Conservation (phyloP, 2,797 vertebrate genomes). For the Danionella dracula region DNA sequence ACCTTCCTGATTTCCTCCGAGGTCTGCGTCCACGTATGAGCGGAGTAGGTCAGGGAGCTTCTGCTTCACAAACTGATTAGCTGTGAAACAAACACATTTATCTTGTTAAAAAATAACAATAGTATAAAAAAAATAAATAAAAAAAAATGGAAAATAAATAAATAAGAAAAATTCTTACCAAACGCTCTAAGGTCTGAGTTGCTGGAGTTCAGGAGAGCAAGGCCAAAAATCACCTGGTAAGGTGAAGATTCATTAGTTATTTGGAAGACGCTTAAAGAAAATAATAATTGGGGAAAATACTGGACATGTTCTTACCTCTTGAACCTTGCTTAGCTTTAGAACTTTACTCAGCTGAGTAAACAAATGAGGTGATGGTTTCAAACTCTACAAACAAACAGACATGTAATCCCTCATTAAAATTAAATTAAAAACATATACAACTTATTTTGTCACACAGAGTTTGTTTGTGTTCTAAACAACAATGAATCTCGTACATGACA, state of each 20-base stretch:
- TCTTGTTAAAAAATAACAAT: neutral
- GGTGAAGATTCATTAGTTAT: neutral
- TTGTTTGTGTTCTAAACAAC: no score
- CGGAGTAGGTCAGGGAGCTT: slow-evolving; percentile 98
- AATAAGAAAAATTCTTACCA: slow-evolving; percentile 72
- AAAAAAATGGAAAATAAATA: neutral
- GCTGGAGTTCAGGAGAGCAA: slow-evolving; percentile 94
- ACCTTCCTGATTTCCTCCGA: slow-evolving; percentile 98
- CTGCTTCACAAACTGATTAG: slow-evolving; percentile 97
- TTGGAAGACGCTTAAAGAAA: neutral
- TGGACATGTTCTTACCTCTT: slow-evolving; percentile 78
- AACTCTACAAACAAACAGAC: slow-evolving; percentile 69
- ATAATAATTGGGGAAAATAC: neutral
- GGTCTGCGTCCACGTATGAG: slow-evolving; percentile 98
- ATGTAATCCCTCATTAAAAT: neutral
- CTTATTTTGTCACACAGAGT: no score
- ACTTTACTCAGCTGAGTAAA: slow-evolving; percentile 99
- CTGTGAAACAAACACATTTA: slow-evolving; percentile 55
- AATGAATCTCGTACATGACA: no score
- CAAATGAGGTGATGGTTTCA: slow-evolving; percentile 94
- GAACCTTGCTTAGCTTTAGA: slow-evolving; percentile 98
- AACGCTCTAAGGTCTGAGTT: slow-evolving; percentile 92
- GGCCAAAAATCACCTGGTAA: slow-evolving; percentile 93
- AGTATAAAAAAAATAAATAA: neutral
- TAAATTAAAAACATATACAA: no score